Percentiles rank a stretch among this genome's conserved stretches.
These are phyloP conservation scores for Diadumene lineata DNA, from an alignment of 92 coral and sea anemone species.

Conservation along the genomic window DNA sequence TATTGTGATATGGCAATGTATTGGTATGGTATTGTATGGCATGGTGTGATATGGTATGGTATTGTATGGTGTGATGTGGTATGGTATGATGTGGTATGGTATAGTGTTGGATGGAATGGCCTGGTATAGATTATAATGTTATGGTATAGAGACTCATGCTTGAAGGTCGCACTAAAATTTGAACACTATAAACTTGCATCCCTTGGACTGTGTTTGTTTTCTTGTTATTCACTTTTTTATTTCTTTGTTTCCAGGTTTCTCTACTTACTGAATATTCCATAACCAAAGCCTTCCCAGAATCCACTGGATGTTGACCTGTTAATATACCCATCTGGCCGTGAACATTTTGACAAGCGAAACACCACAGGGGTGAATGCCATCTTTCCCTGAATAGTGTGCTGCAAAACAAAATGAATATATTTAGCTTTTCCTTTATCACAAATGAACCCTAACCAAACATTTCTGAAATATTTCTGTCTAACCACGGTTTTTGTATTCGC, in stretches of 20 bases:
- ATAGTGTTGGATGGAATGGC: not conserved
- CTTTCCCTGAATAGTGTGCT: slow-evolving; percentile 75
- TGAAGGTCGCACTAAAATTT: too few species aligned
- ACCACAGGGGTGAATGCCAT: slow-evolving; percentile 74
- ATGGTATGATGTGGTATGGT: not conserved
- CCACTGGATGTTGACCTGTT: slow-evolving; percentile 56
- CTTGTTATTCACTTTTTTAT: not conserved
- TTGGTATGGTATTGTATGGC: too few species aligned
- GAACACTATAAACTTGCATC: too few species aligned
- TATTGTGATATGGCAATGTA: too few species aligned
- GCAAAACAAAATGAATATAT: too few species aligned
- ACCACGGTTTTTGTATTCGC: too few species aligned
- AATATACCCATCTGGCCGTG: slow-evolving; percentile 37
- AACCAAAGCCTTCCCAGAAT: slow-evolving; percentile 85
- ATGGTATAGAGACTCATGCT: not conserved
- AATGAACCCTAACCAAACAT: too few species aligned
- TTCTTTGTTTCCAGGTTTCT: not conserved
- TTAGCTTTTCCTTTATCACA: too few species aligned
- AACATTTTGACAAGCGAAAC: slow-evolving; percentile 72
- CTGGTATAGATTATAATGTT: not conserved
- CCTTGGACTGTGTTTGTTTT: not conserved
- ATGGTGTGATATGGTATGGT: too few species aligned
- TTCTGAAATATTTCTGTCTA: too few species aligned
- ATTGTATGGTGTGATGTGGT: not conserved
- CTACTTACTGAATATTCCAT: slow-evolving; percentile 69